Evolutionary conservation across 2,113 vertebrate genomes (phyloP).

Genomic region (Platysternon megacephalum): DNA sequence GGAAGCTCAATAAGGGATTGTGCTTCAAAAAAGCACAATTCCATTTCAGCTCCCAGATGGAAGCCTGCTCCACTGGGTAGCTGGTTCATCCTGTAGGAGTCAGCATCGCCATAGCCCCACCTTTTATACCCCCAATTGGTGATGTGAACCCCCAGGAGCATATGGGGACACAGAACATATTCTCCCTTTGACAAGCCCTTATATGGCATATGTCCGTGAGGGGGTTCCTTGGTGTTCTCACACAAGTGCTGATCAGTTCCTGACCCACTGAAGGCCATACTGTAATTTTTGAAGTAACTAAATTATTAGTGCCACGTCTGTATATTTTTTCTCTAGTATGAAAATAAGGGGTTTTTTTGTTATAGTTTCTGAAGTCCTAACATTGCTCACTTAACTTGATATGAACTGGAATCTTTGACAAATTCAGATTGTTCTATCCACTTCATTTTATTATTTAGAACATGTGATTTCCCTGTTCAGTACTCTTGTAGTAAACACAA

Average conservation of each 20-base stretch:
- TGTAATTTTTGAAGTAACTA: neutral
- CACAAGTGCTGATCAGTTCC: neutral
- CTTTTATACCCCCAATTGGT: neutral
- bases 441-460: neutral
- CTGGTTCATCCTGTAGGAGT: neutral
- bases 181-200: neutral
- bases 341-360: neutral
- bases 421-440: neutral
- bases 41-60: neutral
- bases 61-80: neutral
- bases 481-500: neutral
- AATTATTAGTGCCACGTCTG: neutral
- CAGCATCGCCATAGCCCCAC: neutral
- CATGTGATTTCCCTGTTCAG: neutral
- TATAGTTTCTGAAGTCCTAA: neutral
- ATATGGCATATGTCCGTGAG: rapidly evolving
- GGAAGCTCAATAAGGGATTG: neutral
- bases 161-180: neutral
- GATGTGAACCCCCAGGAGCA: neutral
- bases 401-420: neutral
- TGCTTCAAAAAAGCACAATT: neutral
- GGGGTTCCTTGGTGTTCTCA: neutral
- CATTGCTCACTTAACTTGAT: rapidly evolving
- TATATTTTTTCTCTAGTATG: neutral
- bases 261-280: neutral